Base-by-base conservation (phyloP, 2,113 vertebrate genomes). In the Gasterosteus aculeatus region DNA sequence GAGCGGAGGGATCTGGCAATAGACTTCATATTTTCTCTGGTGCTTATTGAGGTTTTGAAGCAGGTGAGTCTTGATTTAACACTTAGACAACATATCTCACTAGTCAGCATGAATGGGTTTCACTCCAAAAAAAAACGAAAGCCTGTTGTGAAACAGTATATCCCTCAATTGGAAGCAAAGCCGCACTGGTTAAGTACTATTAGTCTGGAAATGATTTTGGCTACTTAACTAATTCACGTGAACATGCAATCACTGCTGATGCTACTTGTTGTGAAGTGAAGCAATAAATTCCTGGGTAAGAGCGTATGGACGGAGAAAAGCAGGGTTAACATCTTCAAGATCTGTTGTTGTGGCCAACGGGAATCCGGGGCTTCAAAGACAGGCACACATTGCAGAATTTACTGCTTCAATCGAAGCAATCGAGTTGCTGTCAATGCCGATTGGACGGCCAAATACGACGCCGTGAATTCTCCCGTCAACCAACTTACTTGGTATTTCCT, bases 21-120 rank as follows among this genome's bases (percentile, higher is more conserved):
- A 90, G 98, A 99, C 92, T 99, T 98, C 91, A 99, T 99, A 88
- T 98, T 98, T 92, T 99, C 98, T 83, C 94, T 99, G 77, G 98
- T 99, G 58, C 95, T 99, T 87, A 98, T 99, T 93, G 97, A 99
- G 90, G 97, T 99, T 93, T 95, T 99, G 88, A 99, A 99, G 89
- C 98, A 99, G 96, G 98, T 97, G 91, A 75, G 94, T 85, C 46
- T 80, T 10, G 46, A 6, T 72, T 74, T 57, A 9, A 19, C 35
- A 10, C 6, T 6, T 39, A 15, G 12, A 65, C 41, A 64, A 2
- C 14, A 15, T 66, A 22, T 41, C 35, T 54, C 38, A 29, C 35
- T 46, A 42, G 11, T 10, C 14, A 31, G 31, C 10, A 11, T 47
- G 26, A 59, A n/a, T 75, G n/a, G 19, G 29, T 69, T 42, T n/a